These are phyloP conservation scores for Orchestia grillus DNA, from an alignment of 1,140 invertebrate genomes.

Conservation along the genomic window DNA sequence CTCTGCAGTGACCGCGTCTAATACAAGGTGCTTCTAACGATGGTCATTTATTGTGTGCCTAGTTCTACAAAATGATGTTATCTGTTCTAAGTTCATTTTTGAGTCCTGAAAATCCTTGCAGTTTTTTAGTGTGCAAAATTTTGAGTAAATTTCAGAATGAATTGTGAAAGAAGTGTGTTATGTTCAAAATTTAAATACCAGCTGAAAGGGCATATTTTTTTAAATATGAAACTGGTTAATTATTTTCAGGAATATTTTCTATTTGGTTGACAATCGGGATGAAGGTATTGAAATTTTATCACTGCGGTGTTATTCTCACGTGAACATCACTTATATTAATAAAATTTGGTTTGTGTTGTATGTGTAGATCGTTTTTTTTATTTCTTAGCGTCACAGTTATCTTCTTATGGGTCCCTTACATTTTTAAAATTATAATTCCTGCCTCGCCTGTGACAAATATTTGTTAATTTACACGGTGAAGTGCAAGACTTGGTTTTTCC, in stretches of 20 bases:
- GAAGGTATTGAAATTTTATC: neutral
- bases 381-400: no score
- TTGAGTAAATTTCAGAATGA: neutral
- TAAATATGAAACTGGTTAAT: neutral
- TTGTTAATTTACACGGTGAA: no score
- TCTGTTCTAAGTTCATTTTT: neutral
- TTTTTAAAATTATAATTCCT: no score
- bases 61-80: neutral
- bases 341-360: no score
- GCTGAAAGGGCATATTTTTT: neutral
- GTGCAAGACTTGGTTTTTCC: no score
- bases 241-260: neutral
- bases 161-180: neutral
- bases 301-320: neutral
- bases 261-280: neutral
- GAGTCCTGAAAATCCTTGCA: neutral
- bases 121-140: neutral
- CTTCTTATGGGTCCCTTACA: no score
- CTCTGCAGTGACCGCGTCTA: constrained; percentile 24
- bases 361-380: no score
- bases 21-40: neutral
- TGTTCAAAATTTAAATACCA: neutral
- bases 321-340: neutral
- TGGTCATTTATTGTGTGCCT: neutral
- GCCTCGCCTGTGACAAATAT: no score